Evolutionary conservation across 1,140 invertebrate species (phyloP), one percentile per base, ranked within the genome.

Genomic region (Lordiphosa collinella): DNA sequence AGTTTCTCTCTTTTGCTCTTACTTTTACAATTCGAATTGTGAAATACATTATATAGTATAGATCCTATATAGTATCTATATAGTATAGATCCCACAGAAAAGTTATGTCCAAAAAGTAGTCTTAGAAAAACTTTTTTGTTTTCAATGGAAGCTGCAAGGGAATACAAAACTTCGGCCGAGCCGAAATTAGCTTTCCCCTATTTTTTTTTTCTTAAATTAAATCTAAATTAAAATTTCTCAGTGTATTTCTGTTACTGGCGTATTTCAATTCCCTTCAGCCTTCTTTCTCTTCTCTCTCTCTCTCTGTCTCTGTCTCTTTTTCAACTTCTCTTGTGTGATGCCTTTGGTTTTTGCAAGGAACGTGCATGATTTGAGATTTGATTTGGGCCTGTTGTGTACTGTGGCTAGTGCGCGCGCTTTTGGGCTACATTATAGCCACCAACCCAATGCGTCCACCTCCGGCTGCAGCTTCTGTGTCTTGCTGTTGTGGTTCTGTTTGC

Each of bases 341-440:
- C 9, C 51, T 59, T 48, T 25, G 36, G 40, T 44, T 64, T 35
- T 8, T n/a, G 8, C 47, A 43, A 14, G 36, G 31, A 63, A 67
- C 72, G 76, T 84, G 72, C 76, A 82, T 82, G 78, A 82, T 82
- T 84, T 84, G 76, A 82, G 78, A 82, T 82, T 76, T 84, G 76
- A 82, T 82, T 82, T 80, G 66, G 62, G 22, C 62, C 53, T 65
- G 55, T 48, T 51, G 36, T 16, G 40, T 46, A 40, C 64, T 51
- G 58, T 13, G 60, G 61, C 40, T 55, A 51, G 50, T n/a, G n/a
- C 53, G 50, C 46, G 54, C 38, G 12, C 14, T 41, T 64, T 68
- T 55, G 76, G 76, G 72, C 76, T 69, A 76, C 78, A 84, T 82
- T 80, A 82, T 65, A 75, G 41, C 68, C 76, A 67, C 59, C 37